phyloP scores from a whole-genome alignment of 2,797 vertebrate genomes.

The Atherinosoma microstoma region DNA sequence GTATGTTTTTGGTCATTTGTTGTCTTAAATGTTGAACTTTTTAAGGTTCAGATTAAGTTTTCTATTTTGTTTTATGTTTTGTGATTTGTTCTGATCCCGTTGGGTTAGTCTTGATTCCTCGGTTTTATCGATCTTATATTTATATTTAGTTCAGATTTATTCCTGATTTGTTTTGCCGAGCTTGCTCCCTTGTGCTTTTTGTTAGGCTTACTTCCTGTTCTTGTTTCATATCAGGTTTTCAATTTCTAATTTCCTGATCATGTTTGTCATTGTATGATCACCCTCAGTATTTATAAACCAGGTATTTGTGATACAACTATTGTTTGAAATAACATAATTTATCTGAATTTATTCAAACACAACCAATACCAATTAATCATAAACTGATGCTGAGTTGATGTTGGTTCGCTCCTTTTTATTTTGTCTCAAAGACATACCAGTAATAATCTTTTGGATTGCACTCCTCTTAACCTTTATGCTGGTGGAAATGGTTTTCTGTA shows the following conservation, averaged over 20 bases:
- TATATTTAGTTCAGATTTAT: not conserved
- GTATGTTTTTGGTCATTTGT: not conserved
- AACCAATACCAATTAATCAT: no score
- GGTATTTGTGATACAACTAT: no score
- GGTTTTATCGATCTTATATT: not conserved
- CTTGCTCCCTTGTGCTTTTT: not conserved
- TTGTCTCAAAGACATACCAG: no score
- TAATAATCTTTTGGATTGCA: no score
- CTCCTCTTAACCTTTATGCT: no score
- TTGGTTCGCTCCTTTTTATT: no score
- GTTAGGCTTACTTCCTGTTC: no score
- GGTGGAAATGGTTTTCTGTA: no score
- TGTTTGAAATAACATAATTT: no score
- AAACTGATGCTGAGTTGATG: no score
- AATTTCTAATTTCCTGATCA: not conserved
- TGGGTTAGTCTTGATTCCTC: not conserved
- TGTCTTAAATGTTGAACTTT: not conserved
- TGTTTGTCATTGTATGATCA: not conserved
- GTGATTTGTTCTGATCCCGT: not conserved
- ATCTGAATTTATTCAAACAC: no score
- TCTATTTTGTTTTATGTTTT: not conserved
- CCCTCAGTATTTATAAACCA: not conserved
- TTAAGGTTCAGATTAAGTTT: not conserved
- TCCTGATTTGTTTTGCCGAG: not conserved
- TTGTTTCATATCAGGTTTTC: not conserved